phyloP scores from a whole-genome alignment of 1,140 invertebrate species.

The Trichogramma pretiosum region DNA sequence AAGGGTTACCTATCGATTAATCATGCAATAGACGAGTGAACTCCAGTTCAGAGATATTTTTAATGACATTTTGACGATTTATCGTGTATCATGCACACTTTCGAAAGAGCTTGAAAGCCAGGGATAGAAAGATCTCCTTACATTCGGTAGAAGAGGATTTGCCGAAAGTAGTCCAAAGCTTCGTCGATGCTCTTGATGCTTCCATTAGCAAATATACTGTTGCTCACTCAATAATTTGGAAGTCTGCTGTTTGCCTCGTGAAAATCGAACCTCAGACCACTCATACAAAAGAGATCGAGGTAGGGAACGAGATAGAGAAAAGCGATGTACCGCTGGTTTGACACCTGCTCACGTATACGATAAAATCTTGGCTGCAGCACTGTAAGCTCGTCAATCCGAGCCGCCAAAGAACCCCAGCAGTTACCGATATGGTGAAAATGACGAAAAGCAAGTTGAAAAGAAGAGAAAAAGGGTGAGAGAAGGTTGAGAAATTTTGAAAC shows the following conservation, averaged over 20 bases:
- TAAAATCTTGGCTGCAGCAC: conserved; percentile 28
- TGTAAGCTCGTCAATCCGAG: conserved; percentile 19
- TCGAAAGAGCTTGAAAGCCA: neutral
- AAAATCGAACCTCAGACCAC: conserved; percentile 5
- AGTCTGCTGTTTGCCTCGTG: conserved; percentile 31
- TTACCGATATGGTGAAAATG: no score
- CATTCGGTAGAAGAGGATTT: no score
- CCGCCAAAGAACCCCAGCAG: conserved; percentile 10
- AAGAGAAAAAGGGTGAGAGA: conserved; percentile 7
- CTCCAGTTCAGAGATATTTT: no score
- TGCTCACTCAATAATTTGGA: conserved; percentile 38
- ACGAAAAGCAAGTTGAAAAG: conserved; percentile 16
- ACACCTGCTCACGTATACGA: no score
- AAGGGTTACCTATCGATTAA: no score
- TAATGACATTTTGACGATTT: no score
- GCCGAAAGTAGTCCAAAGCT: conserved; percentile 20
- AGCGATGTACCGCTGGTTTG: no score
- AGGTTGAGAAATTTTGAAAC: conserved; percentile 10
- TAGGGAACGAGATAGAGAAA: conserved; percentile 5
- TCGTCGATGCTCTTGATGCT: neutral
- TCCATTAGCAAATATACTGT: conserved; percentile 30
- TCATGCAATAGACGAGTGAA: no score
- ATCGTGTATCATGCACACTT: neutral
- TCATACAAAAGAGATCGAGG: no score
- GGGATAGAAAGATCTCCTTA: no score